Base-by-base conservation (phyloP, 37 sponge, comb jelly and placozoan species). In the Cliona cf. orientalis region DNA sequence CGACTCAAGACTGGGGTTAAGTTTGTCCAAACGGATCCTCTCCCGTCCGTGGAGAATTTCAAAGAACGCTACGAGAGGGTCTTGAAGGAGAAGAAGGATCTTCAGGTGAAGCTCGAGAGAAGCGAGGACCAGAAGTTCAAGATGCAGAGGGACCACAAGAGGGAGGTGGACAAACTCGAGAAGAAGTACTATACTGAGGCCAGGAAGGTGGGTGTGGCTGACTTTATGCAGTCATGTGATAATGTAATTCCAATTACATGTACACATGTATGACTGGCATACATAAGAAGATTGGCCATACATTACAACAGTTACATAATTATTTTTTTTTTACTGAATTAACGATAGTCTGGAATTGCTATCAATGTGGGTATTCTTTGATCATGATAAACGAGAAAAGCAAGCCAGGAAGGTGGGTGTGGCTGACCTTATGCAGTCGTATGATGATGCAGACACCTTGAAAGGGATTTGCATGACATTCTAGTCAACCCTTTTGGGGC, bases 61-160 rank as follows among this genome's bases (percentile, higher is more conserved):
- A 86, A 74, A 45, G 87, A 86, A n/a, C 57, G 66, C 9, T 86
- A 80, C 49, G 80, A 86, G 46, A 45, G 21, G 49, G 74, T 63
- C 22, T 0, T 86, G 55, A 86, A 63, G 66, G 87, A 80, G 66
- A 79, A 80, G 80, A 86, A 71, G 38, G 80, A 79, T 42, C 78
- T 85, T 5, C 62, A 63, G 46, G 42, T 17, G 7, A 86, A 80
- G 60, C 71, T 86, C 41, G 80, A 86, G 66, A 57, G 39, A 17
- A 86, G 80, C 45, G 87, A 86, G 22, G 87, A 86, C 55, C 46
- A 49, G 74, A 79, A 38, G 76, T 67, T 61, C 55, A 66, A 79
- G 44, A 32, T 79, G 66, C 80, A 80, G 65, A 72, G 66, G 7
- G 74, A 62, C 31, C 87, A 86, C 76, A 73, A 61, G 44, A 44